Percentiles rank a stretch among this genome's conserved stretches.
phyloP scores from a whole-genome alignment of 1,140 invertebrate species.

The Nilaparvata lugens region DNA sequence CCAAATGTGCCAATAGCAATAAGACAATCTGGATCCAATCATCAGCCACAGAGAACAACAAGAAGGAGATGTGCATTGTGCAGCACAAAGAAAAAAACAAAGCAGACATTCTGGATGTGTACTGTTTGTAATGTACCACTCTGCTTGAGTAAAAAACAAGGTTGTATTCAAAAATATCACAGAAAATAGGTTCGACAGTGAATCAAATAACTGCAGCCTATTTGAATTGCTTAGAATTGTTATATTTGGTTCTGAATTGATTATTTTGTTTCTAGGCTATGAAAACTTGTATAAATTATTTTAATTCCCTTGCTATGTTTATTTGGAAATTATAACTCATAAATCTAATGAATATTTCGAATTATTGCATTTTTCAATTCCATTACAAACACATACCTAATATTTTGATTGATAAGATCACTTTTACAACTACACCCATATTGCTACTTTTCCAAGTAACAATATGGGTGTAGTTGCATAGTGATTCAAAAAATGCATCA shows the following conservation, averaged over 20 bases:
- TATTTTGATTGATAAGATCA: background rate
- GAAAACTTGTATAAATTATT: background rate
- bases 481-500: constrained; percentile 3
- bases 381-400: background rate
- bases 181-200: background rate
- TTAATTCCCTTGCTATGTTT: background rate
- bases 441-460: background rate
- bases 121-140: constrained; percentile 13
- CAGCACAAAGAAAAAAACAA: constrained; percentile 20
- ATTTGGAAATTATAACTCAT: background rate
- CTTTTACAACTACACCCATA: too few species aligned
- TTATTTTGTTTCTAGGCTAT: background rate
- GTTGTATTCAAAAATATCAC: constrained; percentile 15
- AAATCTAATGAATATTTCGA: background rate
- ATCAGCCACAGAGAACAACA: constrained; percentile 14
- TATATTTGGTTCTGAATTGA: background rate
- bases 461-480: constrained; percentile 1
- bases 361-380: background rate
- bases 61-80: constrained; percentile 21
- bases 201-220: too few species aligned
- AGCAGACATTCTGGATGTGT: constrained; percentile 9
- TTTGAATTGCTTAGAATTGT: too few species aligned
- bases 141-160: constrained; percentile 11
- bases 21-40: constrained; percentile 14
- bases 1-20: constrained; percentile 11